Conservation (phyloP, 2,113 vertebrate genomes). For the Phalacrocorax carbo region DNA sequence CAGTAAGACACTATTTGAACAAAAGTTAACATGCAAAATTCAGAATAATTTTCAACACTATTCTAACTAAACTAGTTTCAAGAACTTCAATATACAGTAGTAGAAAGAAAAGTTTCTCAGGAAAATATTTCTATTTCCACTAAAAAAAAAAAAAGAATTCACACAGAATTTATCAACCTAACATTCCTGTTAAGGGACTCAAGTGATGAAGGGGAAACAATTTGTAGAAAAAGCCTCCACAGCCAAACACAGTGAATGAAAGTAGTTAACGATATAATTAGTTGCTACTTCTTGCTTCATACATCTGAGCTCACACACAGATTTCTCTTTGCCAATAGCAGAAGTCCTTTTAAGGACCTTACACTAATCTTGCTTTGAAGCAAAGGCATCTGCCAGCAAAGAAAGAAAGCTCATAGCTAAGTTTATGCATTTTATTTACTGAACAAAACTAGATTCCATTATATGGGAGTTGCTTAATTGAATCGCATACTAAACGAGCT, state of each 20-base stretch:
- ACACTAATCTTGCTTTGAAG: not conserved
- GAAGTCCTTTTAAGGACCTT: not conserved
- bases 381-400: not conserved
- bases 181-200: not conserved
- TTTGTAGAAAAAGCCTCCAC: not conserved
- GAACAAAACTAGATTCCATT: not conserved
- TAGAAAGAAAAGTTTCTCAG: not conserved
- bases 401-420: not conserved
- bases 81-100: not conserved
- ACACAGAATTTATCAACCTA: not conserved
- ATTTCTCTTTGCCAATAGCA: not conserved
- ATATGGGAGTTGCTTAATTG: not conserved
- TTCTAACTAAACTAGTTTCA: not conserved
- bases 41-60: not conserved
- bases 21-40: not conserved
- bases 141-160: not conserved
- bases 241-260: not conserved
- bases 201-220: not conserved
- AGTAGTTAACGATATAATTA: not conserved
- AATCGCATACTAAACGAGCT: not conserved
- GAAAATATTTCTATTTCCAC: not conserved
- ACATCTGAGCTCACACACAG: not conserved
- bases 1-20: not conserved
- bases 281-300: not conserved
- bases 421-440: not conserved